A percentile compares a stretch with the other conserved stretches of the same genome.
Evolutionary conservation across 2,888 invertebrate species (phyloP).

Genomic region (Gymnoscelis rufifasciata): DNA sequence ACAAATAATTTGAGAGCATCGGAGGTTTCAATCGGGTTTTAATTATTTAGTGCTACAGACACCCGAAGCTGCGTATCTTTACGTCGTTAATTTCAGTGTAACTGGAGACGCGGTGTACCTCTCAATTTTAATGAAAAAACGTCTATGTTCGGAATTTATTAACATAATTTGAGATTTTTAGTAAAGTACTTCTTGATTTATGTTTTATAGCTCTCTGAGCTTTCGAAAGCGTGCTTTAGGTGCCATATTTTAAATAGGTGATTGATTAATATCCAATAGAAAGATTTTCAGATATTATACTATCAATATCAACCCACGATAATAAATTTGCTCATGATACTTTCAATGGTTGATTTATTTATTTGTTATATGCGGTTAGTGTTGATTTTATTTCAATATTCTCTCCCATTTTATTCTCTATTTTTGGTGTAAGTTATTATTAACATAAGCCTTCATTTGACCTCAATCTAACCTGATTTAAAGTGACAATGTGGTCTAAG

Average conservation of each 20-base stretch:
- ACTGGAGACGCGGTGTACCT: slow-evolving; percentile 42
- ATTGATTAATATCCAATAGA: not conserved
- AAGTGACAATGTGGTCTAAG: too few relatives aligned
- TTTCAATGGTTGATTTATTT: too few relatives aligned
- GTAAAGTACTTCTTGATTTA: slow-evolving; percentile 5
- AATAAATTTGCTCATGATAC: too few relatives aligned
- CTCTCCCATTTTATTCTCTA: too few relatives aligned
- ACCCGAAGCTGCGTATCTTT: slow-evolving; percentile 44
- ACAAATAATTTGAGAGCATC: slow-evolving; percentile 56
- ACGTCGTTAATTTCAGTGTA: slow-evolving; percentile 58
- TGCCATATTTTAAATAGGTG: not conserved
- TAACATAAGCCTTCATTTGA: too few relatives aligned
- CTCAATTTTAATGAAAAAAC: slow-evolving; percentile 38
- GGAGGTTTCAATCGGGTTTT: slow-evolving; percentile 58
- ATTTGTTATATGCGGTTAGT: too few relatives aligned
- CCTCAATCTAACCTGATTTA: too few relatives aligned
- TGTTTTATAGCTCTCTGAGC: slow-evolving; percentile 1
- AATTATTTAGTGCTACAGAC: slow-evolving; percentile 57
- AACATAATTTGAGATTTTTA: slow-evolving; percentile 15
- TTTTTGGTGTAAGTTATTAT: too few relatives aligned
- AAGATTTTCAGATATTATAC: too few relatives aligned
- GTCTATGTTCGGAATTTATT: slow-evolving; percentile 18
- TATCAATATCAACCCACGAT: too few relatives aligned
- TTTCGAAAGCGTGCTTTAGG: not conserved
- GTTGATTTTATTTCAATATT: too few relatives aligned